A percentile compares a stretch with the other conserved stretches of the same genome.
Conservation (phyloP, 2,888 invertebrate species). For the Eurois occulta region DNA sequence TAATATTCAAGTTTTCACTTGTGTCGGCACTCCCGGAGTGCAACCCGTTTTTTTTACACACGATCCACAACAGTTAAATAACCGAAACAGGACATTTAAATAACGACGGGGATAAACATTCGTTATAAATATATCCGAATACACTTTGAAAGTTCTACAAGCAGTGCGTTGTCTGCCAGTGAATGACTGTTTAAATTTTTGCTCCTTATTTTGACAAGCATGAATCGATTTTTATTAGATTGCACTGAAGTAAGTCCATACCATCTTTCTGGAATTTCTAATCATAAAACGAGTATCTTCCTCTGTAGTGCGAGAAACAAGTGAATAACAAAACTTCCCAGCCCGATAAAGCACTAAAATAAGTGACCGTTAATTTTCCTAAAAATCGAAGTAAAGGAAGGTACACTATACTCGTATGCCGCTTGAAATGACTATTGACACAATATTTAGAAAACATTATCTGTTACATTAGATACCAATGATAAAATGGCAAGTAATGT, state of each 20-base stretch:
- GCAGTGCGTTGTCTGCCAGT: too few species aligned
- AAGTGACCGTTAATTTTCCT: background rate
- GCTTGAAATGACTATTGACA: background rate
- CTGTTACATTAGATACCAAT: background rate
- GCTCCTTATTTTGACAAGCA: too few species aligned
- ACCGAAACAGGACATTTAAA: too few species aligned
- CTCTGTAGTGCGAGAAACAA: background rate
- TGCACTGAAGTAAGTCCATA: background rate
- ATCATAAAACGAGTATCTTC: background rate
- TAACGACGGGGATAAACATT: too few species aligned
- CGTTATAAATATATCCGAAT: too few species aligned
- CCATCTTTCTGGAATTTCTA: background rate
- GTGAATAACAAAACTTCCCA: background rate
- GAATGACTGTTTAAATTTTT: too few species aligned
- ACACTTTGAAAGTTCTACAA: too few species aligned
- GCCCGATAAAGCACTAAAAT: background rate
- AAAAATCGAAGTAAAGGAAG: background rate
- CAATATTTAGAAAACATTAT: background rate
- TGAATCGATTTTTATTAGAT: background rate
- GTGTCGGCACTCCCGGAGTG: too few species aligned
- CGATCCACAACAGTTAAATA: too few species aligned
- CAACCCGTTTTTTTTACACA: too few species aligned
- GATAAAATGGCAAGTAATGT: background rate
- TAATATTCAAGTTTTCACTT: too few species aligned
- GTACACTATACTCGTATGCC: too few species aligned